phyloP scores from a whole-genome alignment of 1,140 invertebrate species.

The Neuroterus valhalla region DNA sequence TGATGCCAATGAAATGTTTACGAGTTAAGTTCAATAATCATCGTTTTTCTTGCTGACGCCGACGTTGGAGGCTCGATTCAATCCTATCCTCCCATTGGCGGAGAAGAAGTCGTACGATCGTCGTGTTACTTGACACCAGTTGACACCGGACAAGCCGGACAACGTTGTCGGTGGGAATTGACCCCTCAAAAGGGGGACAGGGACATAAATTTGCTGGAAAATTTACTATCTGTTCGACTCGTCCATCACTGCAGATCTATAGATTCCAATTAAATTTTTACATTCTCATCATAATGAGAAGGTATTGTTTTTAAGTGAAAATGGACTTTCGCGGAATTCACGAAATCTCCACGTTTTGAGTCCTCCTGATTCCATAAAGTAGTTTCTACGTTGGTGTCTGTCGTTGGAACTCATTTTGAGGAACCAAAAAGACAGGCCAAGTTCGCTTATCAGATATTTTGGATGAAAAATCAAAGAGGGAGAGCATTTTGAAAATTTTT shows the following conservation, averaged over 20 bases:
- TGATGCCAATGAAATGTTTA: conserved; percentile 24
- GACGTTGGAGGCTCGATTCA: conserved; percentile 36
- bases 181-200: conserved; percentile 37
- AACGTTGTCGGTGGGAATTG: conserved; percentile 39
- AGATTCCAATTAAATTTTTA: not conserved
- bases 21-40: conserved; percentile 23
- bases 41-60: not conserved
- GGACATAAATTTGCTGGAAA: conserved; percentile 29
- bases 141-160: conserved; percentile 37
- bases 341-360: no score
- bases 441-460: no score
- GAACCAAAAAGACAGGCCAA: no score
- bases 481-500: no score
- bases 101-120: conserved; percentile 45
- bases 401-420: no score
- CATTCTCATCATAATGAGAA: no score
- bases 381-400: no score
- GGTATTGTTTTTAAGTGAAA: no score
- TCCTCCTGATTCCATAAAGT: no score
- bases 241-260: not conserved
- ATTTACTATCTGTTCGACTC: not conserved
- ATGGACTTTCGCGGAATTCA: no score
- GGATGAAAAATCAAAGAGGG: no score
- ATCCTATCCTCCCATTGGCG: conserved; percentile 36
- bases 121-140: conserved; percentile 48